These are phyloP conservation scores for Arrhopalites spinosus DNA, from an alignment of 2,888 invertebrate species.

Conservation along the genomic window DNA sequence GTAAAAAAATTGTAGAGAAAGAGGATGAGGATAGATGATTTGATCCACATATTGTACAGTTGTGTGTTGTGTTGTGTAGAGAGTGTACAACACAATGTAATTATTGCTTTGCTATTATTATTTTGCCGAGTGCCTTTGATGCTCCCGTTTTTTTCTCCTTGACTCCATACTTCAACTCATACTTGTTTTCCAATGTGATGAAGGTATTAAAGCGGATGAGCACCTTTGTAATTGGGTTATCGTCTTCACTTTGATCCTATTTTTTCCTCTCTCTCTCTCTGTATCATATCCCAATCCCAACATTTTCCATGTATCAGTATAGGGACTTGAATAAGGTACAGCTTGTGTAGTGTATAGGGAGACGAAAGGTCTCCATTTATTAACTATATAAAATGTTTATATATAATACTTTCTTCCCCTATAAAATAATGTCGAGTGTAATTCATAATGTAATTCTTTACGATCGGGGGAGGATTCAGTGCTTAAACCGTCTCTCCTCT, in stretches of 20 bases:
- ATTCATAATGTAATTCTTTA: conserved; percentile 19
- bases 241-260: conserved; percentile 14
- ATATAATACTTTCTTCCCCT: not conserved
- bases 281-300: not conserved
- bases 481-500: not conserved
- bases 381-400: not conserved
- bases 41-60: not conserved
- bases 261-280: not conserved
- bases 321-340: not conserved
- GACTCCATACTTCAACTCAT: not conserved
- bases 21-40: not conserved
- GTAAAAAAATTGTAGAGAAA: not conserved
- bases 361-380: not conserved
- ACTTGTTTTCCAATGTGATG: not conserved
- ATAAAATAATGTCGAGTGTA: not conserved
- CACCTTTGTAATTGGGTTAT: conserved; percentile 21
- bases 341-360: not conserved
- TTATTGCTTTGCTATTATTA: not conserved
- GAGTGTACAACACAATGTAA: not conserved
- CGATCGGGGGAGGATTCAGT: not conserved
- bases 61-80: not conserved
- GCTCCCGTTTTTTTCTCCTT: not conserved
- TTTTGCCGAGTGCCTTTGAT: not conserved
- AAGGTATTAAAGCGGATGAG: not conserved
- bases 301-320: not conserved